Conservation (phyloP, 2,888 invertebrate species). For the Metellina segmentata region DNA sequence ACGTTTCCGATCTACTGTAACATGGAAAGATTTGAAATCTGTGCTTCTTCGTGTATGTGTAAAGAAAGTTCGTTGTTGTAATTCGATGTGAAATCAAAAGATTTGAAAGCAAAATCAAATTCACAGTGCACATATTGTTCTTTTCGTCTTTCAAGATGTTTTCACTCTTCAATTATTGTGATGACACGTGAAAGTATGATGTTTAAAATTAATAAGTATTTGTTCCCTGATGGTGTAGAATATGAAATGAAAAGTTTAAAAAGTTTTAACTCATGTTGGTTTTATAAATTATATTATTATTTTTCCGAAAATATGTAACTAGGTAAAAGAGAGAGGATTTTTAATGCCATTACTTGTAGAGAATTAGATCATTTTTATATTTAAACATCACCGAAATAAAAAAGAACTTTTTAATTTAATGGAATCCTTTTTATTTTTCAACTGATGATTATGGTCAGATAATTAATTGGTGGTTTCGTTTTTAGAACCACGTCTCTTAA, state of each 20-base stretch:
- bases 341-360: neutral
- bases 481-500: no score
- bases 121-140: neutral
- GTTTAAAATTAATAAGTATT: neutral
- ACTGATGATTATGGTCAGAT: no score
- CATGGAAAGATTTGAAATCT: constrained; percentile 3
- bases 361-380: neutral
- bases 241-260: neutral
- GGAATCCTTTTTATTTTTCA: no score
- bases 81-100: constrained; percentile 19
- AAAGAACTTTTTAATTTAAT: no score
- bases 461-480: no score
- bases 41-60: constrained; percentile 40
- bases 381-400: no score
- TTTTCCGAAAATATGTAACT: neutral
- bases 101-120: constrained; percentile 18
- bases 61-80: constrained; percentile 26
- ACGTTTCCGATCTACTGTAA: constrained; percentile 18
- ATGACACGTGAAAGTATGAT: neutral
- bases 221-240: neutral
- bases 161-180: neutral
- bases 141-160: constrained; percentile 28
- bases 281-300: neutral
- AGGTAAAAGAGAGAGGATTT: neutral
- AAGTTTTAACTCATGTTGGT: neutral